Percentiles rank a stretch among this genome's conserved stretches.
Conservation (phyloP, 1,140 invertebrate genomes). For the Linepithema humile region DNA sequence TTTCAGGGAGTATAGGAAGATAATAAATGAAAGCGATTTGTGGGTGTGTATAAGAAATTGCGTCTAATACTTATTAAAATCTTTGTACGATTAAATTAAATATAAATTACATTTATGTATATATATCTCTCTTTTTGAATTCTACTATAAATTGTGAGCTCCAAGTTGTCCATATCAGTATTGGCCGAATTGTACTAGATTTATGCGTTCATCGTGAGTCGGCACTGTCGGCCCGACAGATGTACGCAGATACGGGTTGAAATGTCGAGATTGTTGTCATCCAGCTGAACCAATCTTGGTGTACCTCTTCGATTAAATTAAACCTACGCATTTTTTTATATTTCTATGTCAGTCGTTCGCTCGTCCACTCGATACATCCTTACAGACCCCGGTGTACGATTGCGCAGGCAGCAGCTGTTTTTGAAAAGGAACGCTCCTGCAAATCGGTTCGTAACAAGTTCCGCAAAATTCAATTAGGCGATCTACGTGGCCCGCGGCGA, state of each 20-base stretch:
- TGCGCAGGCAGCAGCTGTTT: constrained; percentile 19
- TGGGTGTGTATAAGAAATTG: neutral
- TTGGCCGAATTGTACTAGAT: neutral
- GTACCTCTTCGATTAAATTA: constrained; percentile 20
- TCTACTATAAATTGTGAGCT: neutral
- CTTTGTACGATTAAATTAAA: constrained; percentile 1
- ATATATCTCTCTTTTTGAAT: neutral
- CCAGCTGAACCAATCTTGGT: neutral
- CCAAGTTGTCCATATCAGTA: neutral
- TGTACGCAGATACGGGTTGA: neutral
- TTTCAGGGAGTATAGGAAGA: neutral
- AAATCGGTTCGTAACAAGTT: constrained; percentile 78
- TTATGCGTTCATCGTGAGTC: neutral
- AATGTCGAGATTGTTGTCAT: constrained; percentile 1
- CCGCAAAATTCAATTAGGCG: constrained; percentile 76
- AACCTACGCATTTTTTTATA: constrained; percentile 17
- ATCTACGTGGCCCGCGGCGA: constrained; percentile 58
- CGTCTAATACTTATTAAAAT: constrained; percentile 21
- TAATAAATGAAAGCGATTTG: neutral
- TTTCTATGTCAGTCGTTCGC: neutral
- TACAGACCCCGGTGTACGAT: constrained; percentile 16
- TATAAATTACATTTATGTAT: neutral
- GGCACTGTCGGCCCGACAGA: neutral
- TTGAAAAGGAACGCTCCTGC: constrained; percentile 8
- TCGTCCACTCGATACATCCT: constrained; percentile 6